These are phyloP conservation scores for Sus scrofa DNA, from an alignment of 2,113 vertebrate species.

Conservation along the genomic window DNA sequence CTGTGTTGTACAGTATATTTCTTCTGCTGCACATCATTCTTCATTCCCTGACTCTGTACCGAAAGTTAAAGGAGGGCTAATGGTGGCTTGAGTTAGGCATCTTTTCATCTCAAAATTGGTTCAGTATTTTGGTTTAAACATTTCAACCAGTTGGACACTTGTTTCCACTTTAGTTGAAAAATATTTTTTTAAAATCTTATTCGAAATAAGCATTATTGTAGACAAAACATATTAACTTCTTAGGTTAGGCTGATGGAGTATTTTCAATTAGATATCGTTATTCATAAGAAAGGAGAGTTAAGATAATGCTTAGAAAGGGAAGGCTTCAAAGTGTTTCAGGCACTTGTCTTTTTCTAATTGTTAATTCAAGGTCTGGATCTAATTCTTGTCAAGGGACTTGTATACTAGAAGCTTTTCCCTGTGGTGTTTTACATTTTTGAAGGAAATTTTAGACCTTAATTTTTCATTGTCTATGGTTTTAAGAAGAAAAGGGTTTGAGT, in stretches of 20 bases:
- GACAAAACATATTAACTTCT: not conserved
- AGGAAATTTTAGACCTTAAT: conserved; percentile 26
- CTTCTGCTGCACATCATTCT: not conserved
- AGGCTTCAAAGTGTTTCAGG: not conserved
- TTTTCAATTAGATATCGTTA: not conserved
- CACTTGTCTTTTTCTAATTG: not conserved
- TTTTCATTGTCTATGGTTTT: not conserved
- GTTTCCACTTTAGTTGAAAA: not conserved
- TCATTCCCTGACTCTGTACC: not conserved
- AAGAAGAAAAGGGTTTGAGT: not conserved
- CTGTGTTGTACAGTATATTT: not conserved
- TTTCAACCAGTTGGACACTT: not conserved
- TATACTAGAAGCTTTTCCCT: not conserved
- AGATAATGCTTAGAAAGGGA: not conserved
- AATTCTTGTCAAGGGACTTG: not conserved
- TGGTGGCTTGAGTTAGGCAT: not conserved
- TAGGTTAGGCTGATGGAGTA: not conserved
- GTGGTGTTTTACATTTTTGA: conserved; percentile 41
- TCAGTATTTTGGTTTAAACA: not conserved
- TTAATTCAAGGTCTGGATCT: conserved; percentile 10
- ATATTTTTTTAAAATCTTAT: not conserved
- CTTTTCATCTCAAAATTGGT: not conserved
- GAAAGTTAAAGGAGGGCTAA: not conserved
- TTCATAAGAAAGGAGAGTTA: conserved; percentile 7
- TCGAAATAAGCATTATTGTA: not conserved